phyloP scores from a whole-genome alignment of 2,113 vertebrate species.

The Rhinolophus ferrumequinum region DNA sequence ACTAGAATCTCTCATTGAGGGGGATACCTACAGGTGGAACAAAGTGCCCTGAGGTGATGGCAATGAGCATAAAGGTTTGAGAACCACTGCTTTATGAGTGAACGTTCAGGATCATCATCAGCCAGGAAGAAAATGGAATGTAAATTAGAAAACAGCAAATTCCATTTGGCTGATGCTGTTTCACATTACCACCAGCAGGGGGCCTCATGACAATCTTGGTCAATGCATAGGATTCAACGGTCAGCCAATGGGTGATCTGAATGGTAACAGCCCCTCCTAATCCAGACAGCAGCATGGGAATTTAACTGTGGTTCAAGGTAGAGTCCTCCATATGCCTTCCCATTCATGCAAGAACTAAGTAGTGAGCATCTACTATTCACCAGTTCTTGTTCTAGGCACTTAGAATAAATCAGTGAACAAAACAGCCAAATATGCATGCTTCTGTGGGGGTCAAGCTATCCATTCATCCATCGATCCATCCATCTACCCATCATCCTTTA shows the following conservation, averaged over 20 bases:
- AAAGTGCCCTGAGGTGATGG: neutral
- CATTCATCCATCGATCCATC: neutral
- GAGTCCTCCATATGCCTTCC: neutral
- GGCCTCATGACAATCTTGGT: neutral
- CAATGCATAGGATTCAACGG: neutral
- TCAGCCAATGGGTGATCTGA: neutral
- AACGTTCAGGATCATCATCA: neutral
- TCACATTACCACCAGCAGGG: conserved; percentile 55
- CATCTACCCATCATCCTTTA: neutral
- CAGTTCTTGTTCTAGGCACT: neutral
- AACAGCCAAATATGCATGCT: neutral
- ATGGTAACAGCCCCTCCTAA: neutral
- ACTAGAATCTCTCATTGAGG: neutral
- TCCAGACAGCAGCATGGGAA: neutral
- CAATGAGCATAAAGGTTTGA: neutral
- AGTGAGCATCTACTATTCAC: neutral
- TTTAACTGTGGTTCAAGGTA: neutral
- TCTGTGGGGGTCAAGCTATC: neutral
- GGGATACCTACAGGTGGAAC: neutral
- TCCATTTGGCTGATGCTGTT: neutral
- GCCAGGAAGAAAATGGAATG: neutral
- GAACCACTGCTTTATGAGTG: neutral
- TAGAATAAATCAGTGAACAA: neutral
- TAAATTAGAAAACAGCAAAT: neutral
- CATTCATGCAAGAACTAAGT: neutral